These are phyloP conservation scores for Myodes glareolus DNA, from an alignment of 2,113 vertebrate genomes.

Conservation along the genomic window DNA sequence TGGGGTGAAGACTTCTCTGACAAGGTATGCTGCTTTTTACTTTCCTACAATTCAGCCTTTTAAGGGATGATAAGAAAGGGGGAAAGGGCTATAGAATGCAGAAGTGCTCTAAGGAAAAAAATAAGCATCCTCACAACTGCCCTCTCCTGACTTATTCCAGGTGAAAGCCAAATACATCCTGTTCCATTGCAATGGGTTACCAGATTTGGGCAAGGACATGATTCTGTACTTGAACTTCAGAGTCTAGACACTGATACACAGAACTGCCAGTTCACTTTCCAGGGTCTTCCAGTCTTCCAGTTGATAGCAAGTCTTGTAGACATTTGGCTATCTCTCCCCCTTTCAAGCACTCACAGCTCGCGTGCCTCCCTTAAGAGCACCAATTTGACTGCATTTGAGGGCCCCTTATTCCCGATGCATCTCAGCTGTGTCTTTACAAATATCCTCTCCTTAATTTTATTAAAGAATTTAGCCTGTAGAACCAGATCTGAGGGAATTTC, in stretches of 20 bases:
- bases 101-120: neutral
- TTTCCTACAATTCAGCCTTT: neutral
- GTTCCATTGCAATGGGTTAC: neutral
- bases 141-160: neutral
- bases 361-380: neutral
- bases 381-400: neutral
- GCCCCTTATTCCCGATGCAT: neutral
- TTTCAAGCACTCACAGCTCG: neutral
- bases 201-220: neutral
- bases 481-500: conserved; percentile 28
- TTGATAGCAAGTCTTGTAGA: neutral
- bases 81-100: neutral
- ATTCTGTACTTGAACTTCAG: neutral
- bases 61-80: neutral
- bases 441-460: neutral
- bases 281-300: neutral
- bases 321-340: neutral
- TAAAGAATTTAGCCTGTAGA: neutral
- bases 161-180: neutral
- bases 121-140: neutral
- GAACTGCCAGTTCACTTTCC: neutral
- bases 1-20: neutral
- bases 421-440: neutral
- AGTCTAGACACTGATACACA: neutral
- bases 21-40: neutral